A percentile compares a stretch with the other conserved stretches of the same genome.
phyloP scores from a whole-genome alignment of 23 tunicate species.

The Corella eumyota region DNA sequence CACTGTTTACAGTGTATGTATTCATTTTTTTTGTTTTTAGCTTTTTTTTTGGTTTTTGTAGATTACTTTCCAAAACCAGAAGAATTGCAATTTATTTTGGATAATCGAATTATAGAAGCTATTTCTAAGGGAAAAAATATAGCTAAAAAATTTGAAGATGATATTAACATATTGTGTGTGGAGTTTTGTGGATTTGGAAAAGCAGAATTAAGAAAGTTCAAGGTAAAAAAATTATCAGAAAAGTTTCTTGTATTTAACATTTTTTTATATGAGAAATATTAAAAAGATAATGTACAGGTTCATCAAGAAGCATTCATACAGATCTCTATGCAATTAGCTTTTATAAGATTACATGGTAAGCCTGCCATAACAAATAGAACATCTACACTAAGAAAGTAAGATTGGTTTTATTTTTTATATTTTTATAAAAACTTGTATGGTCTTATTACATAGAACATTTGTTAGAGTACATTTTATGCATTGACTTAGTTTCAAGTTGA shows the following conservation, averaged over 20 bases:
- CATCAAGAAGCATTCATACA: conserved; percentile 52
- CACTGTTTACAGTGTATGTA: too few relatives aligned
- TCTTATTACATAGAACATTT: too few relatives aligned
- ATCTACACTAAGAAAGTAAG: conserved; percentile 61
- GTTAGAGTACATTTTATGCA: too few relatives aligned
- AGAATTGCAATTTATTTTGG: conserved; percentile 42
- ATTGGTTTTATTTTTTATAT: too few relatives aligned
- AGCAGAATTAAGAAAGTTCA: conserved; percentile 26
- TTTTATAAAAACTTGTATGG: too few relatives aligned
- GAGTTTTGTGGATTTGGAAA: conserved; percentile 34
- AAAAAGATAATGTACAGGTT: too few relatives aligned
- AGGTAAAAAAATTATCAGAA: conserved; percentile 12
- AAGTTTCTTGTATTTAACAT: too few relatives aligned
- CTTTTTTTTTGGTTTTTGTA: too few relatives aligned
- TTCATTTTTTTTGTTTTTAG: too few relatives aligned
- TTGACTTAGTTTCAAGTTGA: too few relatives aligned
- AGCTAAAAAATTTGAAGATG: conserved; percentile 8
- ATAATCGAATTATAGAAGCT: conserved; percentile 12
- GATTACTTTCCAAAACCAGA: conserved; percentile 11
- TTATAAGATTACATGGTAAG: conserved; percentile 49
- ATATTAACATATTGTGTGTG: conserved; percentile 3
- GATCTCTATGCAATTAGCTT: conserved; percentile 46
- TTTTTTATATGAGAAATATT: too few relatives aligned
- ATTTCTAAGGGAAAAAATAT: conserved; percentile 25
- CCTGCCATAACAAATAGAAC: conserved; percentile 67